phyloP scores from a whole-genome alignment of 2,113 vertebrate species.

The Strigops habroptila region DNA sequence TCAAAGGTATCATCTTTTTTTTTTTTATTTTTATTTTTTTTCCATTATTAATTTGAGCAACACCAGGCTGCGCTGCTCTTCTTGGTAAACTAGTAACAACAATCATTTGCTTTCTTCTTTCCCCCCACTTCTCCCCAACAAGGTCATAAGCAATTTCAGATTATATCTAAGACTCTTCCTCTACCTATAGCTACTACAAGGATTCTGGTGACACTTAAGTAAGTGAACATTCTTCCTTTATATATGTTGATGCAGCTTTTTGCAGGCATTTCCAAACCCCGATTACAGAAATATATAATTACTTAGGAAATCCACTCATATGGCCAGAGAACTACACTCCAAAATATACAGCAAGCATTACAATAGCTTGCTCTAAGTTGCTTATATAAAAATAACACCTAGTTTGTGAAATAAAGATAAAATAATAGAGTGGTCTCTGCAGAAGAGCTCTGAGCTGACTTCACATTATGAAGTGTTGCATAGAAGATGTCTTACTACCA shows the following conservation, averaged over 20 bases:
- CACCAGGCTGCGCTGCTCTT: background rate
- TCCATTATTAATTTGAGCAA: background rate
- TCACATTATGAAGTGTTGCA: background rate
- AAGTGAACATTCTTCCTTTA: background rate
- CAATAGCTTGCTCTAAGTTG: background rate
- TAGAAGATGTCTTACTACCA: background rate
- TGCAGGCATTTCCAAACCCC: background rate
- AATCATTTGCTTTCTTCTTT: background rate
- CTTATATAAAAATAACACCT: background rate
- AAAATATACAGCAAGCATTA: background rate
- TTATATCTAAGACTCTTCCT: background rate
- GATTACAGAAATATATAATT: background rate
- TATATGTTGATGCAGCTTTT: background rate
- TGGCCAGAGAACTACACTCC: background rate
- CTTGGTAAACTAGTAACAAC: background rate
- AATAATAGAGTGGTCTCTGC: background rate
- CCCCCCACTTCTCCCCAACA: background rate
- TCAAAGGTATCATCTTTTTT: background rate
- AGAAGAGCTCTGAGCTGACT: background rate
- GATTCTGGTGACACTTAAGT: background rate
- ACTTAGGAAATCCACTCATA: background rate
- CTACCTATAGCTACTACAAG: background rate
- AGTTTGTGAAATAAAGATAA: background rate
- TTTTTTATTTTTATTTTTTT: background rate
- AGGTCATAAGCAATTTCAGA: background rate